A percentile compares a stretch with the other conserved stretches of the same genome.
phyloP scores from a whole-genome alignment of 2,888 invertebrate genomes.

The Melolontha melolontha region DNA sequence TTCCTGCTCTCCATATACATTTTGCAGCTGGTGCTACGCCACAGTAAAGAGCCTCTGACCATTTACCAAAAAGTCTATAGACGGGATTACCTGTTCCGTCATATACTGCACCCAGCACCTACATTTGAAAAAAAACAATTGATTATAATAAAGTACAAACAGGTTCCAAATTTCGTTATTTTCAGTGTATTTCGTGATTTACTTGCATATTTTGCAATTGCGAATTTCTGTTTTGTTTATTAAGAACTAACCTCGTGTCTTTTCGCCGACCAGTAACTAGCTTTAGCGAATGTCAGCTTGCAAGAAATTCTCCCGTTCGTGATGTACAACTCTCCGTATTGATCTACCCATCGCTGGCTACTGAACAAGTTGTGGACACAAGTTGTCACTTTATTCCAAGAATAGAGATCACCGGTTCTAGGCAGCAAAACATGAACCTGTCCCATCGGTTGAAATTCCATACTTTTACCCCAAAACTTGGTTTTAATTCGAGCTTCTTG shows the following conservation, averaged over 20 bases:
- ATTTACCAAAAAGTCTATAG: slow-evolving; percentile 79
- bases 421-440: slow-evolving; percentile 73
- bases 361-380: slow-evolving; percentile 89
- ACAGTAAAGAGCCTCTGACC: slow-evolving; percentile 85
- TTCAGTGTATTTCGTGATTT: too few relatives aligned
- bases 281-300: slow-evolving; percentile 86
- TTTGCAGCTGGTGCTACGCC: slow-evolving; percentile 80
- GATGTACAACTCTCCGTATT: slow-evolving; percentile 85
- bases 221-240: too few relatives aligned
- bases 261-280: slow-evolving; percentile 81
- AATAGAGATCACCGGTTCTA: slow-evolving; percentile 76
- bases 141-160: too few relatives aligned
- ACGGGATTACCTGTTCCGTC: slow-evolving; percentile 71
- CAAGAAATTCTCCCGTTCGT: slow-evolving; percentile 75
- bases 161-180: too few relatives aligned
- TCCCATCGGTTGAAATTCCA: slow-evolving; percentile 88
- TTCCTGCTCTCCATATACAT: slow-evolving; percentile 84
- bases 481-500: slow-evolving; percentile 87
- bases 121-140: slow-evolving; percentile 9
- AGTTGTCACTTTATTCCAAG: slow-evolving; percentile 86
- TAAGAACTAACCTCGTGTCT: slow-evolving; percentile 75
- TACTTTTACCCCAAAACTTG: slow-evolving; percentile 92
- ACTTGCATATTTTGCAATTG: too few relatives aligned
- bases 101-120: slow-evolving; percentile 71
- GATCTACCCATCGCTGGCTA: slow-evolving; percentile 87